Evolutionary conservation across 2,797 vertebrate genomes (phyloP).

Genomic region (Rhyacichthys aspro): DNA sequence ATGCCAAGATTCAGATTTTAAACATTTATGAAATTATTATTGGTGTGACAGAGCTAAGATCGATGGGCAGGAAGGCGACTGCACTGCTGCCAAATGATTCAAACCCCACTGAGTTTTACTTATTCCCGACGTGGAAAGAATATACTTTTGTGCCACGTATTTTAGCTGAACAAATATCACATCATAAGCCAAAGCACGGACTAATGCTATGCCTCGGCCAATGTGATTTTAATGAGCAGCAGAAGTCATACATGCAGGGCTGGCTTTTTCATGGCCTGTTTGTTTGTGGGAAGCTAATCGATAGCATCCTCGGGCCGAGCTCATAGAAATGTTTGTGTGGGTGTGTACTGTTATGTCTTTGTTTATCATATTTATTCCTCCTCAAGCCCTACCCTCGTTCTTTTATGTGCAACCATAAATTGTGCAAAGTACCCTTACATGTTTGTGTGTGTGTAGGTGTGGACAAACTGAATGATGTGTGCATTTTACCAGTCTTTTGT

Average conservation of each 20-base stretch:
- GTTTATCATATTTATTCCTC: constrained; percentile 55
- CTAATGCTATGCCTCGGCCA: background rate
- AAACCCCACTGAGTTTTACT: background rate
- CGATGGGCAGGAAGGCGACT: constrained; percentile 26
- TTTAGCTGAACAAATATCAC: constrained; percentile 3
- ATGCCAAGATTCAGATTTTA: constrained; percentile 86
- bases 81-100: background rate
- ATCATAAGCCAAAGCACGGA: background rate
- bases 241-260: constrained; percentile 46
- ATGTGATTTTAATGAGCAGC: constrained; percentile 36
- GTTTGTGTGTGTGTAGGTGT: constrained; percentile 20
- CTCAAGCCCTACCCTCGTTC: constrained; percentile 28
- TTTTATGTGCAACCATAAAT: constrained; percentile 67
- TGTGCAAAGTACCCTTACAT: constrained; percentile 54
- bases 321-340: constrained; percentile 40
- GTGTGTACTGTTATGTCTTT: constrained; percentile 37
- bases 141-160: background rate
- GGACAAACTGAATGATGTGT: constrained; percentile 58
- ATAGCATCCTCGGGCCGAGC: constrained; percentile 37
- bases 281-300: constrained; percentile 57
- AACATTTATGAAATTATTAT: constrained; percentile 97
- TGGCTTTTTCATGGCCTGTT: constrained; percentile 39
- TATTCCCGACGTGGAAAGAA: background rate
- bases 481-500: constrained; percentile 52
- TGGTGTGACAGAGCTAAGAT: constrained; percentile 81